Base-by-base conservation (phyloP, 2,113 vertebrate genomes). In the Euleptes europaea region DNA sequence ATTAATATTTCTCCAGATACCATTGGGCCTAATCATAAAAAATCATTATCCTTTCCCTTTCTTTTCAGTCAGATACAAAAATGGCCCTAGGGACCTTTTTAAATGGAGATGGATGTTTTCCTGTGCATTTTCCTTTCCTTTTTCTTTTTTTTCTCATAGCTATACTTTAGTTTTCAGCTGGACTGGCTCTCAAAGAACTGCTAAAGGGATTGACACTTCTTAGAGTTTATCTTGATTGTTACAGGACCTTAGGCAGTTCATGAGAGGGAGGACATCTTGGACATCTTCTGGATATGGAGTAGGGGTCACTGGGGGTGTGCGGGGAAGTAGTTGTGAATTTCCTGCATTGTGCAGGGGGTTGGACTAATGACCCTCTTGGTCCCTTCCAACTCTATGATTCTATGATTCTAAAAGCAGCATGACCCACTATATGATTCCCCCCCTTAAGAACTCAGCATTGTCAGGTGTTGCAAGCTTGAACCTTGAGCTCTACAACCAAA, bases 21-120 rank as follows among this genome's bases (percentile, higher is more conserved):
- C 26, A 51, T 67, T 77, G 75, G 80, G 72, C 72, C 47, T 38
- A 80, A 88, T 65, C 51, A 70, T 77, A 86, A 77, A 42, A 65
- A 66, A 89, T 77, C n/a, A 84, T 77, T 0, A 69, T 76, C 92
- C 82, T 54, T 47, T 75, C 78, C 40, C 76, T 65, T 44, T 76
- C 26, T 60, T 78, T 69, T 26, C n/a, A 40, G 4, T 78, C 51
- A 44, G 28, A 26, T 78, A 54, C 51, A 44, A 70, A 57, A 15
- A 70, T 57, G 49, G 10, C n/a, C 44, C 23, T 13, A 51, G 35
- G 44, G 51, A 31, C 51, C 67, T 77, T 84, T 40, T 26, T 15
- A 40, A 77, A 54, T 54, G 6, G 15, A 76, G 71, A 28, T 26
- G 17, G 5, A 21, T 33, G 31, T 12, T 49, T 69, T n/a, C 63